Evolutionary conservation across 2,888 invertebrate genomes (phyloP).

Genomic region (Drosophila tanythrix): DNA sequence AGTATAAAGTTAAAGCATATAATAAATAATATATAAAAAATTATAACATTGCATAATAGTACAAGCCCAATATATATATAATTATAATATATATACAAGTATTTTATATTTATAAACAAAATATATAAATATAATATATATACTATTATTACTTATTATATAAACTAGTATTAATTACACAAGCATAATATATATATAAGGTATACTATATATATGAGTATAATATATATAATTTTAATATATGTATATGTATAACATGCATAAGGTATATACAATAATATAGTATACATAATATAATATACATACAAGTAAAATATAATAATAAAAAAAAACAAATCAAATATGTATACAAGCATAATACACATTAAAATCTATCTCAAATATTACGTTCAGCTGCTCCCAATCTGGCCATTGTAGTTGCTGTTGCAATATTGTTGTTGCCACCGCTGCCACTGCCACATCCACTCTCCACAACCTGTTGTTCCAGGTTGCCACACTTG

Average conservation of each 20-base stretch:
- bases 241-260: neutral
- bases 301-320: neutral
- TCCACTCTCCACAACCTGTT: slow-evolving; percentile 15
- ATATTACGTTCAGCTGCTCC: slow-evolving; percentile 3
- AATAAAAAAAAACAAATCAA: neutral
- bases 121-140: neutral
- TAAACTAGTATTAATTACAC: too few species aligned
- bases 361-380: neutral
- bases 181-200: too few species aligned
- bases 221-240: neutral
- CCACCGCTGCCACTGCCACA: slow-evolving; percentile 2
- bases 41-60: neutral
- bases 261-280: neutral
- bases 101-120: neutral
- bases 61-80: neutral
- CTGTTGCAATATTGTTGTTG: slow-evolving; percentile 43
- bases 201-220: too few species aligned
- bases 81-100: neutral
- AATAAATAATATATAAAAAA: neutral
- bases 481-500: slow-evolving; percentile 21
- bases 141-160: too few species aligned
- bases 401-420: neutral
- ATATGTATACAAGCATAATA: neutral
- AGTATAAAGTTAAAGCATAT: neutral
- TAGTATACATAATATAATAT: neutral